A percentile compares a stretch with the other conserved stretches of the same genome.
These are phyloP conservation scores for Aleiodes alternator DNA, from an alignment of 2,888 invertebrate genomes.

Conservation along the genomic window DNA sequence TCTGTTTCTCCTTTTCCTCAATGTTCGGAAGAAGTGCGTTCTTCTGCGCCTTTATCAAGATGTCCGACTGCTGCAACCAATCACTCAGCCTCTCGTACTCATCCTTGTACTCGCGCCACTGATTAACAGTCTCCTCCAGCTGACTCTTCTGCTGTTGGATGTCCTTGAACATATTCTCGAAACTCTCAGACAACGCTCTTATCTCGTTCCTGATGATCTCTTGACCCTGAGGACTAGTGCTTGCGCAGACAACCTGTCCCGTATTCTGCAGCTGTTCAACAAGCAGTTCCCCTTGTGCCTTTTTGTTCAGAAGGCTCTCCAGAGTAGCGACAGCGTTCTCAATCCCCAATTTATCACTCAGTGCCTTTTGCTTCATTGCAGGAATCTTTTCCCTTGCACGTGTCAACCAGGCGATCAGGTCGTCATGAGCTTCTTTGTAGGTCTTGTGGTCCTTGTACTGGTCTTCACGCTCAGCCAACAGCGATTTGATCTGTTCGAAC, in stretches of 20 bases:
- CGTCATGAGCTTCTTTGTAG: constrained; percentile 95
- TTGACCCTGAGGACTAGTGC: constrained; percentile 88
- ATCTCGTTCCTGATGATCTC: constrained; percentile 90
- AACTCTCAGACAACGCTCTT: constrained; percentile 88
- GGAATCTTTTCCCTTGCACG: constrained; percentile 93
- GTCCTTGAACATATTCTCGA: constrained; percentile 89
- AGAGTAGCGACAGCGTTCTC: constrained; percentile 93
- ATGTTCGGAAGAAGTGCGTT: constrained; percentile 87
- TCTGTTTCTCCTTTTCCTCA: constrained; percentile 90
- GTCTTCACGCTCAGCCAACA: constrained; percentile 87
- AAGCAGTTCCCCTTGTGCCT: constrained; percentile 92
- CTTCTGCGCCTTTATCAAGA: constrained; percentile 93
- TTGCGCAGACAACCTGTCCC: constrained; percentile 90
- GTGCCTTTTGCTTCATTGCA: constrained; percentile 87
- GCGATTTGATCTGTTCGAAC: constrained; percentile 83
- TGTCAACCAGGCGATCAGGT: constrained; percentile 91
- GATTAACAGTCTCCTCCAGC: constrained; percentile 86
- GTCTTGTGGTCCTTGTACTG: constrained; percentile 91
- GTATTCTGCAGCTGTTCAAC: constrained; percentile 92
- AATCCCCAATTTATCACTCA: constrained; percentile 91
- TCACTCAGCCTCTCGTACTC: constrained; percentile 94
- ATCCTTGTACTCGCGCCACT: constrained; percentile 94
- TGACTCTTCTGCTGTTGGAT: constrained; percentile 90
- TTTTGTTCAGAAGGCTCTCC: constrained; percentile 90
- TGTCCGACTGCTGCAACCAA: constrained; percentile 95